These are phyloP conservation scores for Cygnus olor DNA, from an alignment of 2,797 vertebrate genomes.

Conservation along the genomic window DNA sequence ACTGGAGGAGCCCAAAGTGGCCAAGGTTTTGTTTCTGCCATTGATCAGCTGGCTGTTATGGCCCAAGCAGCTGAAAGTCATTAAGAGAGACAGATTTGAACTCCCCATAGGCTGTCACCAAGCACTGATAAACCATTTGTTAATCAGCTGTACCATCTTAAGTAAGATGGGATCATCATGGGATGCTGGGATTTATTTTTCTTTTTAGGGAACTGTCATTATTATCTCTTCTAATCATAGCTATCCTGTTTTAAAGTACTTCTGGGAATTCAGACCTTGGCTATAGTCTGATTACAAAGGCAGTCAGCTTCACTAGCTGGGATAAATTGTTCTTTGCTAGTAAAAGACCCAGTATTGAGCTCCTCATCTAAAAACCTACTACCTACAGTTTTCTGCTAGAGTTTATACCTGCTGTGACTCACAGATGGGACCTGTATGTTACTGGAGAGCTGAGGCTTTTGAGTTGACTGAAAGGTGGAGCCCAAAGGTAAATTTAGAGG, in stretches of 20 bases:
- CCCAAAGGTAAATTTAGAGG: background rate
- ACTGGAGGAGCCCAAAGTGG: background rate
- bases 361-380: background rate
- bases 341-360: background rate
- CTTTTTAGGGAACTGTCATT: background rate
- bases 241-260: background rate
- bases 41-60: background rate
- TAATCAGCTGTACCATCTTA: background rate
- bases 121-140: background rate
- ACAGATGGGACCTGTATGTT: background rate
- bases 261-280: background rate
- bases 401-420: background rate
- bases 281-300: background rate
- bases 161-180: background rate
- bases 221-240: background rate
- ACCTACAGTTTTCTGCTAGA: background rate
- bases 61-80: background rate
- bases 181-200: background rate
- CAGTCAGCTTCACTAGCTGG: background rate
- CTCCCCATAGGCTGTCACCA: background rate
- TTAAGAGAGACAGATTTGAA: background rate
- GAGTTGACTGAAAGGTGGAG: background rate
- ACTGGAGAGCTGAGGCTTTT: background rate
- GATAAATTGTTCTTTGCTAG: background rate
- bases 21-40: background rate